Base-by-base conservation (phyloP, 2,888 invertebrate genomes). In the Hydrotaea cyrtoneurina region DNA sequence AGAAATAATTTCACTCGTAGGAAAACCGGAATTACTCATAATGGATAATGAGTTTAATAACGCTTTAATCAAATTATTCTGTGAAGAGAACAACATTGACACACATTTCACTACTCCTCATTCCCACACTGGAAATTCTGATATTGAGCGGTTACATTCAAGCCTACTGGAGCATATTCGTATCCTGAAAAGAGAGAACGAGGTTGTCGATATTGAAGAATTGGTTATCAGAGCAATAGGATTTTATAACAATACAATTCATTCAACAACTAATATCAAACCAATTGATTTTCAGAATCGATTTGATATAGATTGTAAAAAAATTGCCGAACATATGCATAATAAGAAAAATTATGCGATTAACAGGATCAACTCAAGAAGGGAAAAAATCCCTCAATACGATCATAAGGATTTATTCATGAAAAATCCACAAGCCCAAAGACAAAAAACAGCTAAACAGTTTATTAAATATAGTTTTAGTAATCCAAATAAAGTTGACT, bases 1-100 rank as follows among this genome's bases (percentile, higher is more conserved):
- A 21, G 75, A 78, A 72, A 62, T 76, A 57, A 66, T 78, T 21
- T 17, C 73, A 11, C 59, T 69, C 21, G 46, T 77, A 53, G 78
- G 78, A 50, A 80, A 77, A 69, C 79, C 80, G 3, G 66, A 78
- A 8, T 46, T 73, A 11, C 8, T 81, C 1, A 62, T 86, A 21
- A 82, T 80, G 81, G 83, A 83, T 19, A 87, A 83, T 50, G 85
- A 86, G 57, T 84, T 86, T 59, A 79, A 86, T 17, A 82, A 84
- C 13, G 73, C 59, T 19, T 71, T 78, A 10, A 76, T 86, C 26
- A 86, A 59, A 57, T 21, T 79, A 17, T 84, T 79, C 17, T 83
- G 80, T 23, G 17, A 26, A 66, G 15, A 11, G 10, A 17, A 83
- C 75, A 50, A 64, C 17, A 80, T 82, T 31, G 26, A 64, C 39